Percentiles rank a stretch among this genome's conserved stretches.
Conservation (phyloP, 2,888 invertebrate species). For the Epinotia bilunana region DNA sequence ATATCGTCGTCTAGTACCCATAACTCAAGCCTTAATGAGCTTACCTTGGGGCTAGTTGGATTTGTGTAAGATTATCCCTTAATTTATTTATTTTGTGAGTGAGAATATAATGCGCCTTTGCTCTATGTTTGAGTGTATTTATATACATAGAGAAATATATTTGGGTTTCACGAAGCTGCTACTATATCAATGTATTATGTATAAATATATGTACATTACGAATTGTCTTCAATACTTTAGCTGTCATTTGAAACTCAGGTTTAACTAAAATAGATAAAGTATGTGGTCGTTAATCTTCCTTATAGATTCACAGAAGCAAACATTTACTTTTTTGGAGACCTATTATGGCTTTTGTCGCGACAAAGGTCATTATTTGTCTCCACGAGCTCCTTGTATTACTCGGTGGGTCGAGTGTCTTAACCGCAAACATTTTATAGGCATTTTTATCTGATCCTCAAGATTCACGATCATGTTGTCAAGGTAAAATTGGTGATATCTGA, state of each 20-base stretch:
- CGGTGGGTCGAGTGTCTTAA: constrained; percentile 9
- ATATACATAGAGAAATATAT: neutral
- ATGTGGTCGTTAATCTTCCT: constrained; percentile 1
- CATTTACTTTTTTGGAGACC: constrained; percentile 26
- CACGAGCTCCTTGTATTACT: constrained; percentile 42
- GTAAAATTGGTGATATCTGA: neutral
- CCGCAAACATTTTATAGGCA: constrained; percentile 17
- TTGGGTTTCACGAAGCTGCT: neutral
- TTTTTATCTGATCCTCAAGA: constrained; percentile 22
- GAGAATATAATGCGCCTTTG: too few relatives aligned
- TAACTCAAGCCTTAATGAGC: too few relatives aligned
- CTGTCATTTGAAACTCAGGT: neutral
- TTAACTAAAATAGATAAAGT: neutral
- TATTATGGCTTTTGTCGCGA: constrained; percentile 25
- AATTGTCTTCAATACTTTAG: neutral
- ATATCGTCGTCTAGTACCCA: too few relatives aligned
- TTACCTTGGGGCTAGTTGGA: too few relatives aligned
- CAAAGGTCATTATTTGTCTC: neutral
- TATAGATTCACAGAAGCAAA: constrained; percentile 25
- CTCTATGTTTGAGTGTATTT: neutral
- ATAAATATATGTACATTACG: neutral
- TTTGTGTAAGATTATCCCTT: too few relatives aligned
- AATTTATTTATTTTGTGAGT: too few relatives aligned
- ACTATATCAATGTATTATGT: neutral
- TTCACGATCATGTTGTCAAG: neutral